Conservation (phyloP, 2,888 invertebrate species). For the Mamestra brassicae region DNA sequence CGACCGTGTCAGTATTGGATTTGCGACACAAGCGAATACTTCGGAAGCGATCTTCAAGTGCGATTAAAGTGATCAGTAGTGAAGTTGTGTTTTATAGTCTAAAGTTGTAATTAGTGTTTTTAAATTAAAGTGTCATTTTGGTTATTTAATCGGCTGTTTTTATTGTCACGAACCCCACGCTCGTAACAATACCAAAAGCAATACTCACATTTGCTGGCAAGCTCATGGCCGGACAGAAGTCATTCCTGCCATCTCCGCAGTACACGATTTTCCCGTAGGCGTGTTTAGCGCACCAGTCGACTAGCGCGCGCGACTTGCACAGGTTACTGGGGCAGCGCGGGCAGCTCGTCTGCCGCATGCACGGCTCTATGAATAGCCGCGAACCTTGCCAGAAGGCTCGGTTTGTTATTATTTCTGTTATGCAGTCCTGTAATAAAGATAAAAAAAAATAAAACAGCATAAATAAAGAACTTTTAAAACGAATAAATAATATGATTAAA, state of each 20-base stretch:
- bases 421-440: conserved; percentile 73
- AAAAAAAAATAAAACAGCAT: not conserved
- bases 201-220: conserved; percentile 78
- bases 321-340: conserved; percentile 82
- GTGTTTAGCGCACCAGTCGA: conserved; percentile 74
- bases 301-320: conserved; percentile 85
- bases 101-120: too few species aligned
- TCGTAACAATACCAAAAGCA: not conserved
- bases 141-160: too few species aligned
- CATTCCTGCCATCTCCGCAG: conserved; percentile 84
- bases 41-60: too few species aligned
- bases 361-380: conserved; percentile 84
- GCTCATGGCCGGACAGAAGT: conserved; percentile 82
- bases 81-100: too few species aligned
- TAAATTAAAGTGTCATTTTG: too few species aligned
- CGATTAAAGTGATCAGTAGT: too few species aligned
- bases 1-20: too few species aligned
- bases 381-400: conserved; percentile 82
- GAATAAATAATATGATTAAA: too few species aligned
- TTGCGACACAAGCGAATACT: too few species aligned
- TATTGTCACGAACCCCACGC: too few species aligned
- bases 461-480: not conserved
- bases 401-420: conserved; percentile 83
- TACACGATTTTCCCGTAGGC: conserved; percentile 73
- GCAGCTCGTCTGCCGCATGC: conserved; percentile 82